Percentiles rank a stretch among this genome's conserved stretches.
These are phyloP conservation scores for Bovichtus diacanthus DNA, from an alignment of 2,797 vertebrate species.

Conservation along the genomic window DNA sequence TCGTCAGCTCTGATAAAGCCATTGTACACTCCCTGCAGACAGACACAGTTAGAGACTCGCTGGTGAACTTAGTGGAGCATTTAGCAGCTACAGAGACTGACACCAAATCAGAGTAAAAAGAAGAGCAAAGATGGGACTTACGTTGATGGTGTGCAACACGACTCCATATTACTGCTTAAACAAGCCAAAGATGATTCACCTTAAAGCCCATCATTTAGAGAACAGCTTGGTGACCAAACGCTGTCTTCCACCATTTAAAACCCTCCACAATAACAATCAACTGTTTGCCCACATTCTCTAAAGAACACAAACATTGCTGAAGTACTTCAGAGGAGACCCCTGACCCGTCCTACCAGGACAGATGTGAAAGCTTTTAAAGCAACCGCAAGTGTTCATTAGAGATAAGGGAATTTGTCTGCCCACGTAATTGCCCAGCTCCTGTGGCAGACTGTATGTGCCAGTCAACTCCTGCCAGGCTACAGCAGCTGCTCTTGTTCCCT, in stretches of 20 bases:
- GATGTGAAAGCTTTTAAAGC: constrained; percentile 79
- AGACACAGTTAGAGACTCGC: too few relatives aligned
- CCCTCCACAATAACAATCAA: constrained; percentile 4
- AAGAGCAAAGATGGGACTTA: too few relatives aligned
- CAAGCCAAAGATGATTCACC: not conserved
- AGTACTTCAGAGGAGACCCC: constrained; percentile 31
- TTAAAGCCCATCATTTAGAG: constrained; percentile 9
- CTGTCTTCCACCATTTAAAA: constrained; percentile 27
- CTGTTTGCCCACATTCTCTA: constrained; percentile 41
- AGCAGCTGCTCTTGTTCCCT: constrained; percentile 49
- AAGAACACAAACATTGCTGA: constrained; percentile 27
- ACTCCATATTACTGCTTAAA: too few relatives aligned
- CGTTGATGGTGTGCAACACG: too few relatives aligned
- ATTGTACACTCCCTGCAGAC: too few relatives aligned
- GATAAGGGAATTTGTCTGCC: constrained; percentile 86
- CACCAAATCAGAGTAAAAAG: not conserved
- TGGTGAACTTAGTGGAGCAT: not conserved
- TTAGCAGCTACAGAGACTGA: not conserved
- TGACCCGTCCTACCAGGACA: constrained; percentile 44
- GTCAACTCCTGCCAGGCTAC: constrained; percentile 66
- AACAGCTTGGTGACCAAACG: not conserved
- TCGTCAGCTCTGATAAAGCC: not conserved
- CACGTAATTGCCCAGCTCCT: constrained; percentile 79
- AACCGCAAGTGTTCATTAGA: constrained; percentile 84
- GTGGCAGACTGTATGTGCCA: constrained; percentile 68